Percentiles rank a stretch among this genome's conserved stretches.
Conservation (phyloP, 2,888 invertebrate genomes). For the Thyatira batis region DNA sequence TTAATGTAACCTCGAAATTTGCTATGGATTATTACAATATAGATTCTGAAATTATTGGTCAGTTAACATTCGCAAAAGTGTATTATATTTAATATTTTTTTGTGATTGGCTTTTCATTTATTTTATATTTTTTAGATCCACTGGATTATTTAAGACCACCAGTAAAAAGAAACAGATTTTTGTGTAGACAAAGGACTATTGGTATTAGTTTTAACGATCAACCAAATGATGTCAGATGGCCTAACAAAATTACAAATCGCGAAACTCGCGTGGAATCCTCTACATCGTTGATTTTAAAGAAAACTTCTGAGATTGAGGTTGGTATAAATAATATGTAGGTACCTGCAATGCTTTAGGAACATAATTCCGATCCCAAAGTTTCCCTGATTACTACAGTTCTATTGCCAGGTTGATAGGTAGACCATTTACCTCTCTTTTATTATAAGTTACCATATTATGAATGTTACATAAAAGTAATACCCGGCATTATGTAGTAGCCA, state of each 20-base stretch:
- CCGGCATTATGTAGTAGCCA: too few species aligned
- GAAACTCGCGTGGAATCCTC: slow-evolving; percentile 26
- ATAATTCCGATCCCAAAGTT: too few species aligned
- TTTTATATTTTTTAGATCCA: slow-evolving; percentile 57
- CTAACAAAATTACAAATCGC: slow-evolving; percentile 20
- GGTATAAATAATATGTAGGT: too few species aligned
- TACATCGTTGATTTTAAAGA: slow-evolving; percentile 45
- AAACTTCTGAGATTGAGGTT: slow-evolving; percentile 42
- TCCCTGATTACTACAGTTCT: too few species aligned
- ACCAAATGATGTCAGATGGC: slow-evolving; percentile 5
- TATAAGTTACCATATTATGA: too few species aligned
- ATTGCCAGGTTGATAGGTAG: too few species aligned
- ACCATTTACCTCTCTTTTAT: too few species aligned
- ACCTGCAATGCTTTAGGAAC: too few species aligned
- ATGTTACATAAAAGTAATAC: too few species aligned
- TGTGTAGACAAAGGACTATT: slow-evolving; percentile 9
- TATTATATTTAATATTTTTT: slow-evolving; percentile 17
- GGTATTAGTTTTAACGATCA: background rate
- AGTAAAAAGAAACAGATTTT: slow-evolving; percentile 34
- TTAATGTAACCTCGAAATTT: slow-evolving; percentile 40
- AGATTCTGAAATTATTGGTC: slow-evolving; percentile 54
- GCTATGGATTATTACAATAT: slow-evolving; percentile 52
- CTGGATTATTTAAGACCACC: slow-evolving; percentile 56
- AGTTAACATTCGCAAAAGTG: slow-evolving; percentile 20
- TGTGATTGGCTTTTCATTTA: slow-evolving; percentile 30